These are phyloP conservation scores for Idaea aversata DNA, from an alignment of 2,888 invertebrate species.

Conservation along the genomic window DNA sequence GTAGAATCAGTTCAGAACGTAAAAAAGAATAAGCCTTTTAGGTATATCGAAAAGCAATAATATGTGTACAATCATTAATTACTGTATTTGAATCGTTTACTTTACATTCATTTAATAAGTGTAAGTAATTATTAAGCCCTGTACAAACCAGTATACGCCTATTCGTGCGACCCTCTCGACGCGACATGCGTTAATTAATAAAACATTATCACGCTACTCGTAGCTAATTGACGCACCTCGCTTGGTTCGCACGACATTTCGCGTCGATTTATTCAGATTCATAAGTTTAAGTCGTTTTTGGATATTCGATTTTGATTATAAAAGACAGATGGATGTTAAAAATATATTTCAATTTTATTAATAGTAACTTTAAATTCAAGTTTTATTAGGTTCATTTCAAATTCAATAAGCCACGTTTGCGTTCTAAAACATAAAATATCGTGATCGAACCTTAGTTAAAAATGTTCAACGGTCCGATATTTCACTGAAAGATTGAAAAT, in stretches of 20 bases:
- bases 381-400: no score
- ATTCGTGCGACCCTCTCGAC: background rate
- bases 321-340: no score
- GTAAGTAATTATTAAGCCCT: background rate
- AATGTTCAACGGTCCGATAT: no score
- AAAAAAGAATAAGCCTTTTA: conserved; percentile 2
- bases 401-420: no score
- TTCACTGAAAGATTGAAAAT: no score
- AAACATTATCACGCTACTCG: no score
- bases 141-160: background rate
- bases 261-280: background rate
- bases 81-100: background rate
- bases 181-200: no score
- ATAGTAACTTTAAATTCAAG: no score
- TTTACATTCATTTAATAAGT: background rate
- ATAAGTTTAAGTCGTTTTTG: background rate
- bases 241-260: background rate
- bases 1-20: background rate
- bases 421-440: no score
- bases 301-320: background rate
- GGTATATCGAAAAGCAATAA: conserved; percentile 18
- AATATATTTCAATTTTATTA: no score
- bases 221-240: no score
- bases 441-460: no score
- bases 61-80: conserved; percentile 13